phyloP scores from a whole-genome alignment of 2,888 invertebrate species.

The Polylopha cassiicola region DNA sequence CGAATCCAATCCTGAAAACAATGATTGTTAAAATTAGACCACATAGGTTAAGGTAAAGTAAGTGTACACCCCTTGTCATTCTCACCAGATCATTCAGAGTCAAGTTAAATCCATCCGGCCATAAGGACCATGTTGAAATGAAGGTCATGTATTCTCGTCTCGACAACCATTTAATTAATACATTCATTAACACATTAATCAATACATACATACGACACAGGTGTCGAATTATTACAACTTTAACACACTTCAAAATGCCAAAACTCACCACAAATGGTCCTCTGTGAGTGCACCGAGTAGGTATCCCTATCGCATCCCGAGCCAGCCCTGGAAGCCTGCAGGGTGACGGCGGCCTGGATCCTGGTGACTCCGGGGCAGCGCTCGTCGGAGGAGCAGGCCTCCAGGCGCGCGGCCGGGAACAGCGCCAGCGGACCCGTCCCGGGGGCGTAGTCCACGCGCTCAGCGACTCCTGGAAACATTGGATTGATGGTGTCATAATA shows the following conservation, averaged over 20 bases:
- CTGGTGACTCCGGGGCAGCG: slow-evolving; percentile 85
- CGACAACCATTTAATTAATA: too few relatives aligned
- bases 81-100: too few relatives aligned
- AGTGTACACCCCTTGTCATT: too few relatives aligned
- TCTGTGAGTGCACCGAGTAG: slow-evolving; percentile 89
- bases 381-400: slow-evolving; percentile 93
- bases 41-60: too few relatives aligned
- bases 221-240: too few relatives aligned
- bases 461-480: slow-evolving; percentile 86
- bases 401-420: slow-evolving; percentile 91
- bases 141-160: too few relatives aligned
- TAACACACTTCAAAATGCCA: background rate
- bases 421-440: slow-evolving; percentile 87
- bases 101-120: too few relatives aligned
- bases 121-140: too few relatives aligned
- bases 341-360: slow-evolving; percentile 79
- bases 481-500: too few relatives aligned
- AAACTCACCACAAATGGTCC: slow-evolving; percentile 86
- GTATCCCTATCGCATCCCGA: slow-evolving; percentile 97
- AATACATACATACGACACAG: too few relatives aligned
- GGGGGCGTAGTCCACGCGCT: slow-evolving; percentile 91
- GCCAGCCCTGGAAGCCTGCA: slow-evolving; percentile 91
- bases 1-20: slow-evolving; percentile 79
- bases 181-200: too few relatives aligned
- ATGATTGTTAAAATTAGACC: slow-evolving; percentile 2